Conservation (phyloP, 2,888 invertebrate genomes). For the Aphodius granarius region DNA sequence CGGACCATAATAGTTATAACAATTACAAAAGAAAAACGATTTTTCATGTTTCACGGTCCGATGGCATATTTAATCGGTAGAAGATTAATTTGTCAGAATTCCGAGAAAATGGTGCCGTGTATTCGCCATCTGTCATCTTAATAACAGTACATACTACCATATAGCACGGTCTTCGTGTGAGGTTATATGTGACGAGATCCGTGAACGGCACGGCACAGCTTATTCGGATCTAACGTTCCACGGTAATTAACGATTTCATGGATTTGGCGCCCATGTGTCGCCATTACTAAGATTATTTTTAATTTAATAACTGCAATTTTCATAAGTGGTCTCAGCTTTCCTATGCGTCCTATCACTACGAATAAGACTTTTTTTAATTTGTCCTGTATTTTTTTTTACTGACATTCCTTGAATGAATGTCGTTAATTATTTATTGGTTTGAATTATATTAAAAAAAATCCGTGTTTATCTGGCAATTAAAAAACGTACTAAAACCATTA, state of each 20-base stretch:
- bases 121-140: conserved; percentile 8
- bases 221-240: not conserved
- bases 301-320: not conserved
- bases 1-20: not conserved
- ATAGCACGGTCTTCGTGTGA: conserved; percentile 7
- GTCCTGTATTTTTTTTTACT: no score
- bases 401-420: no score
- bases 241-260: conserved; percentile 11
- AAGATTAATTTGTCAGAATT: not conserved
- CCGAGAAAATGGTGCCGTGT: not conserved
- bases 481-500: not conserved
- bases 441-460: not conserved
- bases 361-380: no score
- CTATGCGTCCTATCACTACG: no score
- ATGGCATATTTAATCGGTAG: not conserved
- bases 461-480: not conserved
- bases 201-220: conserved; percentile 1
- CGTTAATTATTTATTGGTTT: no score
- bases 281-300: not conserved
- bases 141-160: no score
- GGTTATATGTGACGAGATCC: conserved; percentile 6
- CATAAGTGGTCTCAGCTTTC: not conserved
- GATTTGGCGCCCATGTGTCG: not conserved
- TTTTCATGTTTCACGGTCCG: conserved; percentile 5
- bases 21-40: not conserved